Evolutionary conservation across 1,140 invertebrate genomes (phyloP).

Genomic region (Helicoverpa armigera): DNA sequence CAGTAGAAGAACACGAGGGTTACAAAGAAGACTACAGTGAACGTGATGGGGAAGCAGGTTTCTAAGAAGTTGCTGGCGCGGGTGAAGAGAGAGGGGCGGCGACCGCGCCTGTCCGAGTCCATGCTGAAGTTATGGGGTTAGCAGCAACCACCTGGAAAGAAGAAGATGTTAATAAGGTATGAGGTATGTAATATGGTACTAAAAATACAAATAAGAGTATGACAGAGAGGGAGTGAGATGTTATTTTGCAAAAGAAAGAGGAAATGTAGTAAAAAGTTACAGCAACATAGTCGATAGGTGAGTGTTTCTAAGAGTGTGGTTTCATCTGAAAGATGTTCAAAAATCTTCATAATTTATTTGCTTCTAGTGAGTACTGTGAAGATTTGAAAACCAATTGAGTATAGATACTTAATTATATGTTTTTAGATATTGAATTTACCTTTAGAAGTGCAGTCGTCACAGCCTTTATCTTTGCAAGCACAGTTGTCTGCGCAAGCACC

Average conservation of each 20-base stretch:
- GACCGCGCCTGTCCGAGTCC: conserved; percentile 56
- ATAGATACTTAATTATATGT: no score
- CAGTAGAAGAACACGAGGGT: conserved; percentile 77
- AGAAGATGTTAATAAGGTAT: conserved; percentile 3
- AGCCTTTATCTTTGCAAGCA: conserved; percentile 75
- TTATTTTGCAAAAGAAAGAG: no score
- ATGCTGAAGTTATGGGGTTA: conserved; percentile 58
- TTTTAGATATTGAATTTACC: conserved; percentile 55
- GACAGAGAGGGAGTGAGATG: no score
- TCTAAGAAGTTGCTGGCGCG: conserved; percentile 66
- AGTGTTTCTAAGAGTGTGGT: no score
- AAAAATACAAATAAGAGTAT: no score
- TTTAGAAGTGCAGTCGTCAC: conserved; percentile 72
- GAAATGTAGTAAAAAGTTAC: no score
- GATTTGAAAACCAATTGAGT: no score
- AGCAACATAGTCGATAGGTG: no score
- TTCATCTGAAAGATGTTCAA: no score
- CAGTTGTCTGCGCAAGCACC: conserved; percentile 73
- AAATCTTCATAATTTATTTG: no score
- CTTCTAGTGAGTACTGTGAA: no score
- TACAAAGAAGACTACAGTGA: conserved; percentile 73
- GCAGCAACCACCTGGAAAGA: conserved; percentile 75
- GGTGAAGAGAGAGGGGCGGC: conserved; percentile 57
- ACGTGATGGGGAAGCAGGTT: conserved; percentile 75
- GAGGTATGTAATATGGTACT: neutral